Percentiles rank a stretch among this genome's conserved stretches.
phyloP scores from a whole-genome alignment of 2,797 vertebrate species.

The Hylomyscus alleni region DNA sequence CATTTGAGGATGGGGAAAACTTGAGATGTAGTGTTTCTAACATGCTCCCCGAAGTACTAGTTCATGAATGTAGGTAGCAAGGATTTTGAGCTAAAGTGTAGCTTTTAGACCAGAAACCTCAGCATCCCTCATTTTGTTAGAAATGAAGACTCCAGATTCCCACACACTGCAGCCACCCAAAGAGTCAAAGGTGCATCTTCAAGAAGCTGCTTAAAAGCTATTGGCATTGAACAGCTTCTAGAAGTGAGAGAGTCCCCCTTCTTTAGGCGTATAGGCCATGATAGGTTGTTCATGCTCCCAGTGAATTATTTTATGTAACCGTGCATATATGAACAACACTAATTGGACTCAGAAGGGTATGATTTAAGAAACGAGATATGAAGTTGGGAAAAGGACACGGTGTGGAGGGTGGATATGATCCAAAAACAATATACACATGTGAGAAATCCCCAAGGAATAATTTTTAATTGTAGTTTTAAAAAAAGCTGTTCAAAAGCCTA shows the following conservation, averaged over 20 bases:
- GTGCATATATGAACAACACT: background rate
- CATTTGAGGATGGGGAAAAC: background rate
- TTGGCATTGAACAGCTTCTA: background rate
- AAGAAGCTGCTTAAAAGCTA: constrained; percentile 23
- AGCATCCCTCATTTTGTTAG: background rate
- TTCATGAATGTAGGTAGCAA: background rate
- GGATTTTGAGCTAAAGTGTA: constrained; percentile 30
- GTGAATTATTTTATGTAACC: background rate
- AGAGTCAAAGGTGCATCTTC: constrained; percentile 21
- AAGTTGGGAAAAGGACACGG: background rate
- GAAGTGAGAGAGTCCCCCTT: background rate
- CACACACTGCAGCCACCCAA: background rate
- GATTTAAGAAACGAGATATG: background rate
- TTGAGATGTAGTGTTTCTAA: constrained; percentile 8
- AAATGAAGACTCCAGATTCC: background rate
- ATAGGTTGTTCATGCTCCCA: background rate
- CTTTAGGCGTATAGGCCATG: background rate
- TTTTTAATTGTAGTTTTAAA: background rate
- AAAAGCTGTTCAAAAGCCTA: constrained; percentile 13
- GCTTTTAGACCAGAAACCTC: background rate
- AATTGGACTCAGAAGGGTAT: background rate
- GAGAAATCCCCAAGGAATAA: background rate
- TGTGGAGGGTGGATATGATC: background rate
- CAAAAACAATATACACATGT: no score
- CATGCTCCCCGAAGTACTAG: background rate